Base-by-base conservation (phyloP, 1,140 invertebrate species). In the Solenopsis invicta region DNA sequence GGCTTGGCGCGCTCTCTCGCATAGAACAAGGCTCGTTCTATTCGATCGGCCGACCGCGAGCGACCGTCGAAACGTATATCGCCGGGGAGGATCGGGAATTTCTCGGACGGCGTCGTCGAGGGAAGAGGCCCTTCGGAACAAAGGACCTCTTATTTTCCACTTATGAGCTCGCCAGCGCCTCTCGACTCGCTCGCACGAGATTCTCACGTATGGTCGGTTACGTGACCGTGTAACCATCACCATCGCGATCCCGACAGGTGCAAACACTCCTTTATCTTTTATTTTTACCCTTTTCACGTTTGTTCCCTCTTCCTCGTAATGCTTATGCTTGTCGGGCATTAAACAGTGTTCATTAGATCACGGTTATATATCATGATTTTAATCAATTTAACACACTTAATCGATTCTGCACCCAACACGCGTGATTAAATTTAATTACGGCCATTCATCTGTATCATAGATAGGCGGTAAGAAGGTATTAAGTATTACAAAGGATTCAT, bases 71-170 rank as follows among this genome's bases (percentile, higher is more conserved):
- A 85, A 81, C 86, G 81, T 64, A 76, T 91, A 92, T 92, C 91
- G 85, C 72, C 81, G 56, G 56, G 54, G 85, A 91, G 89, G 84
- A 92, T 92, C 91, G 85, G 72, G 88, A 91, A 92, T 88, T 92
- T 90, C 88, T 89, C 72, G 76, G 86, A 86, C 71, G 72, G 74
- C 88, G 72, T 87, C 84, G 71, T 77, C 81, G 82, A 90, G 90
- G 88, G 85, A 89, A 89, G 80, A 82, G 92, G 87, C 92, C 89
- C 86, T 85, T 82, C 56, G 82, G 88, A 93, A 94, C 93, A 94
- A 94, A 94, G 91, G 91, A 88, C 91, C 92, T 94, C 90, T 94
- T 93, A 94, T 93, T 94, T 94, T 91, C 92, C 91, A 94, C 93
- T 94, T 94, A 93, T 89, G 89, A 91, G 85, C 88, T 87, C 69